Conservation (phyloP, 2,888 invertebrate genomes). For the Phasia obesa region DNA sequence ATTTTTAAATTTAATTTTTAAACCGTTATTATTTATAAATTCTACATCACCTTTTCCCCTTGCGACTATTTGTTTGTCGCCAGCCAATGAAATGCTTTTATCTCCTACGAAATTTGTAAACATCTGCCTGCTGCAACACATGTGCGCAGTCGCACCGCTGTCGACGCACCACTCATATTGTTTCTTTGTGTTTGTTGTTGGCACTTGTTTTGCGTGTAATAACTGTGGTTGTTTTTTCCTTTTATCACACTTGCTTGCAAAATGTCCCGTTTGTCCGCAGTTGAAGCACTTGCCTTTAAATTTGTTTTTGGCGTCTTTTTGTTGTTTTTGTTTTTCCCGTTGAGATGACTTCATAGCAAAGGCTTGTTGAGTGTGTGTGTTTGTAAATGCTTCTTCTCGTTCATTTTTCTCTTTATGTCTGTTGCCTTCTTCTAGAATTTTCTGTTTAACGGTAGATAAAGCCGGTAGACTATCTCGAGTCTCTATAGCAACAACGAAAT, state of each 20-base stretch:
- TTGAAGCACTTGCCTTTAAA: slow-evolving; percentile 21
- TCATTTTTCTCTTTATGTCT: slow-evolving; percentile 32
- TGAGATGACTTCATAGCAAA: slow-evolving; percentile 29
- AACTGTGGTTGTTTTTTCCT: slow-evolving; percentile 28
- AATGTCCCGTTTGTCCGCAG: slow-evolving; percentile 29
- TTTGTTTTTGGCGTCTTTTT: slow-evolving; percentile 11
- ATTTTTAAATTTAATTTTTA: slow-evolving; percentile 16
- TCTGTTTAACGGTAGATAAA: slow-evolving; percentile 30
- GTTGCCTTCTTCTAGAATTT: slow-evolving; percentile 55
- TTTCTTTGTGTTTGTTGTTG: background rate
- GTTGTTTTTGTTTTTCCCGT: slow-evolving; percentile 18
- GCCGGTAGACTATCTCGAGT: slow-evolving; percentile 51
- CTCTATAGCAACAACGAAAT: slow-evolving; percentile 56
- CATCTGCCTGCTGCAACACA: slow-evolving; percentile 27
- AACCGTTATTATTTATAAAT: background rate
- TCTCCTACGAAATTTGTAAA: slow-evolving; percentile 13
- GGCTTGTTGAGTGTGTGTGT: slow-evolving; percentile 42
- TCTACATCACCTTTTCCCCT: slow-evolving; percentile 34
- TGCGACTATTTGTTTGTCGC: slow-evolving; percentile 28
- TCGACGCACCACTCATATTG: slow-evolving; percentile 23
- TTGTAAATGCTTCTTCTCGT: background rate
- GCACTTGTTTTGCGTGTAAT: slow-evolving; percentile 17
- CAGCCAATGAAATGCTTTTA: slow-evolving; percentile 23
- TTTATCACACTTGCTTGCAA: slow-evolving; percentile 21
- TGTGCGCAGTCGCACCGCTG: slow-evolving; percentile 41